A percentile compares a stretch with the other conserved stretches of the same genome.
Conservation (phyloP, 2,113 vertebrate species). For the Nestor notabilis region DNA sequence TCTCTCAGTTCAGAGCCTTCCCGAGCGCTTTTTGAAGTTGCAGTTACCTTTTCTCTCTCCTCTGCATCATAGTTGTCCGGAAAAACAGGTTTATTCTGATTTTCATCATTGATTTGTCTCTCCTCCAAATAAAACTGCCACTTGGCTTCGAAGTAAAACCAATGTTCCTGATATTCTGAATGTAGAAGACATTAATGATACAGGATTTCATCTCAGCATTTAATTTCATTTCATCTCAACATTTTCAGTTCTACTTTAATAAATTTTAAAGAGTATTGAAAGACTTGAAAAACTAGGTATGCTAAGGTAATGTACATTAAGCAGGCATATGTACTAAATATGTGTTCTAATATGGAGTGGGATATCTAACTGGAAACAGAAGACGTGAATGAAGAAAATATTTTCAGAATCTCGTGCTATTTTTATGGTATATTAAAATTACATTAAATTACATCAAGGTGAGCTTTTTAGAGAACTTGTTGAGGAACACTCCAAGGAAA, state of each 20-base stretch:
- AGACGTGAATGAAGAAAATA: neutral
- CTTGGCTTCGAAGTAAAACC: slow-evolving; percentile 98
- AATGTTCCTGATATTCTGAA: slow-evolving; percentile 94
- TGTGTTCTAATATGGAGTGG: neutral
- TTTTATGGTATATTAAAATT: neutral
- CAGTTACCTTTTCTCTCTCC: slow-evolving; percentile 88
- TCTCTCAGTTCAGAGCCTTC: neutral
- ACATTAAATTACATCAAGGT: neutral
- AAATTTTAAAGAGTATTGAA: neutral
- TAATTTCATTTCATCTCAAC: too few species aligned
- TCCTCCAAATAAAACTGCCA: slow-evolving; percentile 98
- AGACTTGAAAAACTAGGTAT: neutral
- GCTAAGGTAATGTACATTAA: neutral
- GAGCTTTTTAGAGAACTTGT: neutral
- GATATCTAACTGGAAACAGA: neutral
- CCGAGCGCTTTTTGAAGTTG: neutral
- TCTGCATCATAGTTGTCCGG: slow-evolving; percentile 85
- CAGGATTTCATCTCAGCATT: fast-evolving
- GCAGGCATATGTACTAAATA: neutral
- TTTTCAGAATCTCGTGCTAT: neutral
- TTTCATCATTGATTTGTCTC: slow-evolving; percentile 85
- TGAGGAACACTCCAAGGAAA: neutral
- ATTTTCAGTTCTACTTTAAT: neutral
- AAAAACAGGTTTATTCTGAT: slow-evolving; percentile 81
- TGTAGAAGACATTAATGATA: neutral